Percentiles rank a stretch among this genome's conserved stretches.
phyloP scores from a whole-genome alignment of 2,797 vertebrate species.

The Setipinna tenuifilis region DNA sequence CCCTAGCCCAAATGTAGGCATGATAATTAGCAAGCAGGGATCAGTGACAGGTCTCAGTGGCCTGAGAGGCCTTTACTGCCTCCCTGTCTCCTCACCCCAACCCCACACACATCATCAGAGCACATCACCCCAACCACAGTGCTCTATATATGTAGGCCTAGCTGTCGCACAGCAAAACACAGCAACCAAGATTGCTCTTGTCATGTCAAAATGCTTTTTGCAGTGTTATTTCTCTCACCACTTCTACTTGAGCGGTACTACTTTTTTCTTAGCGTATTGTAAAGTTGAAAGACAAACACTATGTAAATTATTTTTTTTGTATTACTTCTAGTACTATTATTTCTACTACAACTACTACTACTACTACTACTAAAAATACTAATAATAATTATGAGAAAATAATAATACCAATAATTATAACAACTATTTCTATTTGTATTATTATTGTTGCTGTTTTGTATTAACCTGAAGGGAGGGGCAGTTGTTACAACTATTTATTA shows the following conservation, averaged over 20 bases:
- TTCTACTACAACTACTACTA: not conserved
- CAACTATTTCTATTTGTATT: no score
- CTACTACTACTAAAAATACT: not conserved
- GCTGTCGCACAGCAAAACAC: slow-evolving; percentile 24
- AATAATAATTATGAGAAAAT: not conserved
- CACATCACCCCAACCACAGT: slow-evolving; percentile 41
- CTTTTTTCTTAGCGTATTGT: not conserved
- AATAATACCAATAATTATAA: not conserved
- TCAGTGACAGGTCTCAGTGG: not conserved
- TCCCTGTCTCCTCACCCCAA: not conserved
- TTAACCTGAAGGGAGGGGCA: not conserved
- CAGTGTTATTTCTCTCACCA: slow-evolving; percentile 15
- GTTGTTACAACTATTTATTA: not conserved
- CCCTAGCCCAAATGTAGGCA: slow-evolving; percentile 18
- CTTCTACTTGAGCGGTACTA: not conserved
- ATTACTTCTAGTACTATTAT: not conserved
- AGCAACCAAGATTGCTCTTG: slow-evolving; percentile 26
- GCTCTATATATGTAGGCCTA: slow-evolving; percentile 42
- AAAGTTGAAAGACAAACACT: not conserved
- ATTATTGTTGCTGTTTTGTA: not conserved
- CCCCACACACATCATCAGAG: no score
- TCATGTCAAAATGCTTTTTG: slow-evolving; percentile 29
- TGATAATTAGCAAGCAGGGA: slow-evolving; percentile 5
- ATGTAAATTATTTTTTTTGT: not conserved
- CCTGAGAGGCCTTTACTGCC: not conserved